Conservation (phyloP, 2,888 invertebrate genomes). For the Scaptomyza parva region DNA sequence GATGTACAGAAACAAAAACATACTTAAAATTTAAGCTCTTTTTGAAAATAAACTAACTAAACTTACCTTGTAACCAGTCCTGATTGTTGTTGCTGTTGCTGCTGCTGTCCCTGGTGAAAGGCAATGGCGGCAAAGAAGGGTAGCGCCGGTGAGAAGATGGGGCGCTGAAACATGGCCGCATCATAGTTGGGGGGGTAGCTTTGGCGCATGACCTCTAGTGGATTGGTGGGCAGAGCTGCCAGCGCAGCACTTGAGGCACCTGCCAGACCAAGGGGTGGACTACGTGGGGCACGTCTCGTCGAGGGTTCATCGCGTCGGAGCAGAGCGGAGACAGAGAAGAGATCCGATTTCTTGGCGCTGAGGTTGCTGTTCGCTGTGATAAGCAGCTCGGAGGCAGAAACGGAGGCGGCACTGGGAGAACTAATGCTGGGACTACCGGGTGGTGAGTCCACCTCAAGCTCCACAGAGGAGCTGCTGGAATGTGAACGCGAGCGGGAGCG, state of each 20-base stretch:
- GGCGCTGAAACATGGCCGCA: conserved; percentile 83
- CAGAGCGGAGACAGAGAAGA: conserved; percentile 93
- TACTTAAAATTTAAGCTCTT: too few relatives aligned
- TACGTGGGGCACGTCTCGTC: conserved; percentile 41
- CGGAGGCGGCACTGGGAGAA: conserved; percentile 75
- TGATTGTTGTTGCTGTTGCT: conserved; percentile 82
- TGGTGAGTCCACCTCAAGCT: conserved; percentile 91
- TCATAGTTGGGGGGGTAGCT: conserved; percentile 84
- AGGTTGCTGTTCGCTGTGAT: conserved; percentile 84
- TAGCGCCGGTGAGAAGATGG: conserved; percentile 83
- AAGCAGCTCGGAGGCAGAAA: conserved; percentile 80
- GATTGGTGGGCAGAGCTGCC: conserved; percentile 60
- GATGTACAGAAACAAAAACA: not conserved
- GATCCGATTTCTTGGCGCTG: conserved; percentile 89
- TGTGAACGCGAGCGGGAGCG: conserved; percentile 76
- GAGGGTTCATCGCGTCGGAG: conserved; percentile 90
- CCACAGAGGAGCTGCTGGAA: conserved; percentile 87
- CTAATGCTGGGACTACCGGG: conserved; percentile 84
- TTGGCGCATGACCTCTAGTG: conserved; percentile 86
- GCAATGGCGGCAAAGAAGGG: conserved; percentile 85
- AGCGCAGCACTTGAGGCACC: conserved; percentile 46
- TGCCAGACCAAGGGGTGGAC: conserved; percentile 57
- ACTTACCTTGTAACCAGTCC: conserved; percentile 80
- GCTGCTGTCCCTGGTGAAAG: conserved; percentile 84
- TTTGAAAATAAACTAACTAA: not conserved